Conservation (phyloP, 2,797 vertebrate genomes). For the Cyclopterus lumpus region DNA sequence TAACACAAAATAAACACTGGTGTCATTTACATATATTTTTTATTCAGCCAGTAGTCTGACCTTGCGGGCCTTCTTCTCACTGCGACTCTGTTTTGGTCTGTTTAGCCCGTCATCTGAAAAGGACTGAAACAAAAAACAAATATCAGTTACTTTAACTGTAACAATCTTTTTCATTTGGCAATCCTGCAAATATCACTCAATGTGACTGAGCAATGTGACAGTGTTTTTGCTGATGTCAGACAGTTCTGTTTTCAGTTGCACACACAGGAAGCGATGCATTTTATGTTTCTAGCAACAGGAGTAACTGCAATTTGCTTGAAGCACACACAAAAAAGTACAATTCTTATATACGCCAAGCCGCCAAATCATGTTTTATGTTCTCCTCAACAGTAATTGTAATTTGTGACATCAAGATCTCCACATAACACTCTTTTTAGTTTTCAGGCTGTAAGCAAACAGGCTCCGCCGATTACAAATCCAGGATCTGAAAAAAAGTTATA, state of each 20-base stretch:
- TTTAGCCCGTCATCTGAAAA: conserved; percentile 88
- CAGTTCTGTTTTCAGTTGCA: neutral
- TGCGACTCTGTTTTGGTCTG: conserved; percentile 96
- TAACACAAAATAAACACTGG: neutral
- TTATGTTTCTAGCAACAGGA: conserved; percentile 14
- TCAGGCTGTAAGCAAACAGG: neutral
- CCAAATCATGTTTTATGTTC: neutral
- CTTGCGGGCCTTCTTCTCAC: conserved; percentile 98
- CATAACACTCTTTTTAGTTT: neutral
- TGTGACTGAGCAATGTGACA: neutral
- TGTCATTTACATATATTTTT: neutral
- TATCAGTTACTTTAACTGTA: neutral
- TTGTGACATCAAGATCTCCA: neutral
- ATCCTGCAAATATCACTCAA: neutral
- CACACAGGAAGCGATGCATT: neutral
- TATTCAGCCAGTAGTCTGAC: conserved; percentile 72
- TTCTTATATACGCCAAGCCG: neutral
- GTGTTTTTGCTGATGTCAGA: conserved; percentile 5
- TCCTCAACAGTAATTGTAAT: neutral
- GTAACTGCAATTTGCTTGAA: neutral
- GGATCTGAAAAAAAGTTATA: neutral
- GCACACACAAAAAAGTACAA: neutral
- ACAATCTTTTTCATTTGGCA: neutral
- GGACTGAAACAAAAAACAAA: conserved; percentile 73
- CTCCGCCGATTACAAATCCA: neutral